These are phyloP conservation scores for Hapalemur alaotrensis DNA, from an alignment of 2,797 vertebrate species.

Conservation along the genomic window DNA sequence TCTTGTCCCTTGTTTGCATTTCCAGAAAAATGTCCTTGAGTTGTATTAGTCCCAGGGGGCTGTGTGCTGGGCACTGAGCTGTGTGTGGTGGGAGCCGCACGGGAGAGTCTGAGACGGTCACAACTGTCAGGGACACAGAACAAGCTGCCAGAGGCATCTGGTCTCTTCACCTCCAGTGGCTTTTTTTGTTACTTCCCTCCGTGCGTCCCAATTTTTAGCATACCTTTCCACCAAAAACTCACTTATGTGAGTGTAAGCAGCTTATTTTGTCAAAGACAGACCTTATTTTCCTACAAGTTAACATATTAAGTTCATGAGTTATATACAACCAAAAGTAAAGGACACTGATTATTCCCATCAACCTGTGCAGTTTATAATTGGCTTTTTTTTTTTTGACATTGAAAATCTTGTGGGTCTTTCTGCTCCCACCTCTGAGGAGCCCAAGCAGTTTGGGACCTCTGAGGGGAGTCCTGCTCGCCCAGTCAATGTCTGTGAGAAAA, in stretches of 20 bases:
- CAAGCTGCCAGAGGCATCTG: too few relatives aligned
- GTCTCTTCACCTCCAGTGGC: background rate
- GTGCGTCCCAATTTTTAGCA: background rate
- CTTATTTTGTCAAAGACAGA: background rate
- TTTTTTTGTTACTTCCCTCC: background rate
- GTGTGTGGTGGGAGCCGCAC: rapidly evolving
- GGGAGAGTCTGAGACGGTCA: background rate
- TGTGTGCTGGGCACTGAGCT: background rate
- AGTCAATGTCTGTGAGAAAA: background rate
- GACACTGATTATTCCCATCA: background rate
- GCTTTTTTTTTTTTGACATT: background rate
- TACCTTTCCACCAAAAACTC: background rate
- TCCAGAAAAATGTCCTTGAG: background rate
- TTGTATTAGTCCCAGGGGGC: background rate
- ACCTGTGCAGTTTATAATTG: background rate
- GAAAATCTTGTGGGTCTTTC: background rate
- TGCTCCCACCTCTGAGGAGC: background rate
- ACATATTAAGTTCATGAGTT: background rate
- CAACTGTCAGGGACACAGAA: background rate
- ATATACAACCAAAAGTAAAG: background rate
- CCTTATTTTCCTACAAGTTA: background rate
- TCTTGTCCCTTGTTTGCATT: background rate
- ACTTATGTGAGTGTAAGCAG: background rate
- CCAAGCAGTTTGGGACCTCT: background rate
- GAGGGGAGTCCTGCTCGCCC: background rate